These are phyloP conservation scores for Galeopterus variegatus DNA, from an alignment of 2,113 vertebrate genomes.

Conservation along the genomic window DNA sequence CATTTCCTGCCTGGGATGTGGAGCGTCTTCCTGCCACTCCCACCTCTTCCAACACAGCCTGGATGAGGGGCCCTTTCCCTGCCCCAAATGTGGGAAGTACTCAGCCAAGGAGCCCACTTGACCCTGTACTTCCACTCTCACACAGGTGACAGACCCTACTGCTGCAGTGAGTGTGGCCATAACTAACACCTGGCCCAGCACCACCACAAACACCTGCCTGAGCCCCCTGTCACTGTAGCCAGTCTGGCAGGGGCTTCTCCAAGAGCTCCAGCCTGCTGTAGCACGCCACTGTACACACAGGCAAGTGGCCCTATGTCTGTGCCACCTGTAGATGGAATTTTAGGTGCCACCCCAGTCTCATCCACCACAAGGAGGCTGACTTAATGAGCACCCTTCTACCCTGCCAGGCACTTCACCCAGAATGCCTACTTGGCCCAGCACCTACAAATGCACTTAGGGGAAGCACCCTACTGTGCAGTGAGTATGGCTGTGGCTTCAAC, in stretches of 20 bases:
- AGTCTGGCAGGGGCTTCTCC: not conserved
- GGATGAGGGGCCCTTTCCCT: conserved; percentile 85
- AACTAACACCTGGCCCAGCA: not conserved
- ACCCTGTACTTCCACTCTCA: not conserved
- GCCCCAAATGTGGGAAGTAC: conserved; percentile 84
- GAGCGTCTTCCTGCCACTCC: conserved; percentile 88
- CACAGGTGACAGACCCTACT: not conserved
- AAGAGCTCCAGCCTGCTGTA: not conserved
- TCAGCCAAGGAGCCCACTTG: conserved; percentile 80
- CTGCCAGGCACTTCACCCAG: conserved; percentile 55
- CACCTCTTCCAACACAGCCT: conserved; percentile 89
- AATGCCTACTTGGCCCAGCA: conserved; percentile 23
- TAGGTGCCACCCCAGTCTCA: conserved; percentile 27
- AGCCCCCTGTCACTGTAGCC: not conserved
- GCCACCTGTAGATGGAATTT: not conserved
- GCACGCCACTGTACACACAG: not conserved
- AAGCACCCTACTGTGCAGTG: not conserved
- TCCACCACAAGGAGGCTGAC: conserved; percentile 33
- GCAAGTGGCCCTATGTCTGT: conserved; percentile 53
- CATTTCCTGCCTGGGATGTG: conserved; percentile 89
- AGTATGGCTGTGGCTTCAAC: conserved; percentile 41
- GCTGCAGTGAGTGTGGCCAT: not conserved
- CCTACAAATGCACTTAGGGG: not conserved
- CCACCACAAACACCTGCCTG: not conserved
- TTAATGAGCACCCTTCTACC: not conserved